These are phyloP conservation scores for Patiria miniata DNA, from an alignment of 35 echinoderm and acorn worm genomes.

Conservation along the genomic window DNA sequence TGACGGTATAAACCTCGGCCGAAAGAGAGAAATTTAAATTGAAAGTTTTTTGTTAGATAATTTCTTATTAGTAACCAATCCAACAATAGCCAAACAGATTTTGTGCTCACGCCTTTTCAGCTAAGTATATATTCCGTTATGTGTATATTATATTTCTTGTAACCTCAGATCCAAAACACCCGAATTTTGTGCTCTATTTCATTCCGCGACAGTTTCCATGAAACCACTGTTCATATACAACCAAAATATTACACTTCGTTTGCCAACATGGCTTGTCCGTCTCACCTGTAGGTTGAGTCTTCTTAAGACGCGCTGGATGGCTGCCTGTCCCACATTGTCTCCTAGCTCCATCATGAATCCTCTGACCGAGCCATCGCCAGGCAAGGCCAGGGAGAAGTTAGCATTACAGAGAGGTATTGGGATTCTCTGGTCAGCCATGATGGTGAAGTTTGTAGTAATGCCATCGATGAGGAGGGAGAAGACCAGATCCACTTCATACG, in stretches of 20 bases:
- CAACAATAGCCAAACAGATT: background rate
- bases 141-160: background rate
- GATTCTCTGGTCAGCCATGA: background rate
- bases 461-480: conserved; percentile 2
- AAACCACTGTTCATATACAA: background rate
- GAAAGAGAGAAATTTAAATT: too few species aligned
- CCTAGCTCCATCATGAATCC: background rate
- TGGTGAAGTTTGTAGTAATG: background rate
- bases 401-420: conserved; percentile 28
- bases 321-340: conserved; percentile 2
- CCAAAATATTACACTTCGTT: background rate
- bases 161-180: background rate
- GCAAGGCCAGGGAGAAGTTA: conserved; percentile 3
- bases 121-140: background rate
- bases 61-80: too few species aligned
- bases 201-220: background rate
- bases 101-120: background rate
- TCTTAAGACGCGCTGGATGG: background rate
- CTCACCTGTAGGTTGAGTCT: background rate
- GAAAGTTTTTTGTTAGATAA: too few species aligned
- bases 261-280: background rate
- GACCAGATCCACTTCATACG: background rate
- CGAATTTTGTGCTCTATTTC: background rate
- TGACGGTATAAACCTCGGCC: too few species aligned
- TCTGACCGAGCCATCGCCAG: conserved; percentile 22